These are phyloP conservation scores for Sesia bembeciformis DNA, from an alignment of 2,888 invertebrate species.

Conservation along the genomic window DNA sequence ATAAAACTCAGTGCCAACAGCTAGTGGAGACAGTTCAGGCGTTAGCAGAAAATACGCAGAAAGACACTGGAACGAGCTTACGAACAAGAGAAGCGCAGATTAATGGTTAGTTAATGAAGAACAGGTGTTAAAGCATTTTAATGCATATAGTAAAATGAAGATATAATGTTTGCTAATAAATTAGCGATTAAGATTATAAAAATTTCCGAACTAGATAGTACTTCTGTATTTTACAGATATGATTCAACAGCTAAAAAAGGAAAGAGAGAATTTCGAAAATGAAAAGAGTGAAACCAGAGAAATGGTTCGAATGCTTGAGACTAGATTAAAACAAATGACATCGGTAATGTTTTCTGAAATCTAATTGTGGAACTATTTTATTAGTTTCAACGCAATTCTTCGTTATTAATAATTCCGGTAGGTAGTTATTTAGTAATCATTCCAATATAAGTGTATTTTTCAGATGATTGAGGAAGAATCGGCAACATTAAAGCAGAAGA, in stretches of 20 bases:
- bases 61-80: conserved; percentile 60
- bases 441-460: conserved; percentile 3
- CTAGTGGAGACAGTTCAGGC: conserved; percentile 62
- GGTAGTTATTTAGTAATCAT: too few relatives aligned
- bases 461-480: conserved; percentile 66
- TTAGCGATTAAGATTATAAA: too few relatives aligned
- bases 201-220: too few relatives aligned
- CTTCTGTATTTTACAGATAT: conserved; percentile 52
- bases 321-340: conserved; percentile 74
- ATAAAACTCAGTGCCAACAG: conserved; percentile 52
- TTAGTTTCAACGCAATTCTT: not conserved
- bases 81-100: conserved; percentile 73
- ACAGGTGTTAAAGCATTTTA: not conserved
- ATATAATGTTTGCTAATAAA: not conserved
- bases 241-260: conserved; percentile 69
- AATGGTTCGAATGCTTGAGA: conserved; percentile 69
- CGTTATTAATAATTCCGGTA: too few relatives aligned
- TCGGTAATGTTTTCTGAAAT: conserved; percentile 31
- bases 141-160: not conserved
- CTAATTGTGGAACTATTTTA: not conserved
- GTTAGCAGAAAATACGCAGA: conserved; percentile 52
- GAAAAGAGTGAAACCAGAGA: conserved; percentile 72
- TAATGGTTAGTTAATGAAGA: conserved; percentile 35
- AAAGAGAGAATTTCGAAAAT: conserved; percentile 68
- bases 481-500: conserved; percentile 68